These are phyloP conservation scores for Patagioenas fasciata DNA, from an alignment of 2,113 vertebrate genomes.

Conservation along the genomic window DNA sequence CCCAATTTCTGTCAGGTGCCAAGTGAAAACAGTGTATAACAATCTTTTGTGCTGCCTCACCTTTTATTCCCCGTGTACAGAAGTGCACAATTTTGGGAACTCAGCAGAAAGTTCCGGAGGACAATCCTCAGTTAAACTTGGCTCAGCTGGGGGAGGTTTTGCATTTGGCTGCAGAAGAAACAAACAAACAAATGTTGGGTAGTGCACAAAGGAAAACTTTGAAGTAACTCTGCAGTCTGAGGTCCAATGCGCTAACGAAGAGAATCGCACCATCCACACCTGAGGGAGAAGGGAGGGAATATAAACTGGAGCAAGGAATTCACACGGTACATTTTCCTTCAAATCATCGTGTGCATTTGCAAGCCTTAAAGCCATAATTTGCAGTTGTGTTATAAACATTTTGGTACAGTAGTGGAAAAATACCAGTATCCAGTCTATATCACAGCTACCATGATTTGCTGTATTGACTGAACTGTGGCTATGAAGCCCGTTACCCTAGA, in stretches of 20 bases:
- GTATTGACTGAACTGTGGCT: background rate
- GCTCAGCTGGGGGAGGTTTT: conserved; percentile 20
- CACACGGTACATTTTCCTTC: background rate
- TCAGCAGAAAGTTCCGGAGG: background rate
- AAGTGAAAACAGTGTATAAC: background rate
- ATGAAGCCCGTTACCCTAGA: background rate
- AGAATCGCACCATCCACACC: background rate
- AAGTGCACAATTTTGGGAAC: background rate
- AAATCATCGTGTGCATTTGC: background rate
- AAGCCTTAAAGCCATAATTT: background rate
- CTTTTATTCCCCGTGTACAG: background rate
- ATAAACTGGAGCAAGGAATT: background rate
- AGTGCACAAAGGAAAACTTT: conserved; percentile 27
- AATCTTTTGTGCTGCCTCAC: background rate
- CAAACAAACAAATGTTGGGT: background rate
- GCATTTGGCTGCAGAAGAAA: conserved; percentile 61
- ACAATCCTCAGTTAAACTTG: background rate
- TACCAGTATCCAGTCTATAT: background rate
- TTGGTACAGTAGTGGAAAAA: background rate
- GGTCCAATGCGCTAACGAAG: background rate
- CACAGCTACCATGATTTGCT: background rate
- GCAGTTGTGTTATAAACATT: background rate
- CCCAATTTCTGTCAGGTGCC: background rate
- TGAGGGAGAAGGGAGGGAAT: background rate
- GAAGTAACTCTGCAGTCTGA: conserved; percentile 3